Evolutionary conservation across 2,888 invertebrate genomes (phyloP).

Genomic region (Phrixothrix hirtus): DNA sequence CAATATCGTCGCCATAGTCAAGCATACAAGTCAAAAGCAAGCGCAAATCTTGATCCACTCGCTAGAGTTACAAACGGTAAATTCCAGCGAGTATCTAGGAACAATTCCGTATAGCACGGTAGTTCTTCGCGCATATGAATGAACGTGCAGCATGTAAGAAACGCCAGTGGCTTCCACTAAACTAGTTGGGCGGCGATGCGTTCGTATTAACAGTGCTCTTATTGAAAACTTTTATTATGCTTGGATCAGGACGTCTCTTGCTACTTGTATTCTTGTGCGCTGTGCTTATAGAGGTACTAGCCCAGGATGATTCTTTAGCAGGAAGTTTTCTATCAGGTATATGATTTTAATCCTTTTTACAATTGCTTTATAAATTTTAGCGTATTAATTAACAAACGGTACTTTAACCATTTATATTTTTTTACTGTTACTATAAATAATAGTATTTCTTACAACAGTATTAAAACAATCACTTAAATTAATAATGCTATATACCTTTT

Average conservation of each 20-base stretch:
- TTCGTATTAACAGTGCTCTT: conserved; percentile 43
- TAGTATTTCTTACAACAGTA: too few relatives aligned
- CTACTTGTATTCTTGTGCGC: conserved; percentile 43
- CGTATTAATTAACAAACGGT: conserved; percentile 5
- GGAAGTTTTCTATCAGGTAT: conserved; percentile 82
- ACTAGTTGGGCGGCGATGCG: conserved; percentile 38
- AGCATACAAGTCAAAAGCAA: conserved; percentile 42
- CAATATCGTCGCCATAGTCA: conserved; percentile 43
- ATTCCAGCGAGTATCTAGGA: conserved; percentile 47
- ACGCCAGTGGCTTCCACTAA: conserved; percentile 35
- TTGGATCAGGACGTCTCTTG: conserved; percentile 33
- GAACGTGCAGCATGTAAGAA: conserved; percentile 42
- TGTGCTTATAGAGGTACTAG: conserved; percentile 44
- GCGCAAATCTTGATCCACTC: conserved; percentile 43
- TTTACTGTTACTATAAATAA: conserved; percentile 28
- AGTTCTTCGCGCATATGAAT: conserved; percentile 52
- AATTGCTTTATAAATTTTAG: background rate
- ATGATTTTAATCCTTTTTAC: conserved; percentile 26
- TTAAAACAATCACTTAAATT: too few relatives aligned
- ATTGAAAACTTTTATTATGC: conserved; percentile 33
- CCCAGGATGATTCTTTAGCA: conserved; percentile 77
- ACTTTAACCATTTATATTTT: conserved; percentile 7
- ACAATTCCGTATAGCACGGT: conserved; percentile 52
- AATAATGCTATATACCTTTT: too few relatives aligned
- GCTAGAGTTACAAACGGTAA: conserved; percentile 51